These are phyloP conservation scores for Ailuropoda melanoleuca DNA, from an alignment of 2,113 vertebrate species.

Conservation along the genomic window DNA sequence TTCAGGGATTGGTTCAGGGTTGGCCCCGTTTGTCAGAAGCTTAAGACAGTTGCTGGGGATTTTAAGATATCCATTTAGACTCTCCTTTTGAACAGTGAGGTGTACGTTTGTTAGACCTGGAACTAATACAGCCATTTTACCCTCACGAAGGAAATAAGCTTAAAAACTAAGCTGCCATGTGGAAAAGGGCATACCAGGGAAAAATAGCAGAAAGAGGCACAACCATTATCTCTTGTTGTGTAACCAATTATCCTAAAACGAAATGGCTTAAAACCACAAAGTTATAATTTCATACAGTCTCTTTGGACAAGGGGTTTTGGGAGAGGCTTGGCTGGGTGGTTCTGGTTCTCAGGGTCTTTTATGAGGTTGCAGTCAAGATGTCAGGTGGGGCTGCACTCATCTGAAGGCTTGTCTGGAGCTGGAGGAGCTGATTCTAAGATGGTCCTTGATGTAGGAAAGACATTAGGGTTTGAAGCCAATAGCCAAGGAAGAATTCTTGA, in stretches of 20 bases:
- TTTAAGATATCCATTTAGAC: not conserved
- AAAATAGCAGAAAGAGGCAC: not conserved
- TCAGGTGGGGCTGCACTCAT: not conserved
- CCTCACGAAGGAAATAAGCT: not conserved
- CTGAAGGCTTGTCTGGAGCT: not conserved
- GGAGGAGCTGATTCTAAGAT: not conserved
- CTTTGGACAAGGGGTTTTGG: not conserved
- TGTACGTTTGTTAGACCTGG: not conserved
- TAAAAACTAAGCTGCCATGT: not conserved
- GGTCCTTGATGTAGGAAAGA: no score
- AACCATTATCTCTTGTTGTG: not conserved
- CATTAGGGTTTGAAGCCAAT: no score
- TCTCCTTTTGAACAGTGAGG: not conserved
- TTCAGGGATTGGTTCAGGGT: not conserved
- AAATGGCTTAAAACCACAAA: not conserved
- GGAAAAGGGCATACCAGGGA: not conserved
- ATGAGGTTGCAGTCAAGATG: not conserved
- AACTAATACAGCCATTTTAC: not conserved
- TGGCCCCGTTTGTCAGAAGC: not conserved
- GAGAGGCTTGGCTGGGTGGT: not conserved
- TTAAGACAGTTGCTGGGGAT: not conserved
- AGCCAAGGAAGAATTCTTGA: no score
- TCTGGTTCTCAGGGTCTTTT: not conserved
- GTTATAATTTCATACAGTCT: not conserved
- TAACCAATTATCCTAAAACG: not conserved